These are phyloP conservation scores for Protophormia terraenovae DNA, from an alignment of 2,888 invertebrate species.

Conservation along the genomic window DNA sequence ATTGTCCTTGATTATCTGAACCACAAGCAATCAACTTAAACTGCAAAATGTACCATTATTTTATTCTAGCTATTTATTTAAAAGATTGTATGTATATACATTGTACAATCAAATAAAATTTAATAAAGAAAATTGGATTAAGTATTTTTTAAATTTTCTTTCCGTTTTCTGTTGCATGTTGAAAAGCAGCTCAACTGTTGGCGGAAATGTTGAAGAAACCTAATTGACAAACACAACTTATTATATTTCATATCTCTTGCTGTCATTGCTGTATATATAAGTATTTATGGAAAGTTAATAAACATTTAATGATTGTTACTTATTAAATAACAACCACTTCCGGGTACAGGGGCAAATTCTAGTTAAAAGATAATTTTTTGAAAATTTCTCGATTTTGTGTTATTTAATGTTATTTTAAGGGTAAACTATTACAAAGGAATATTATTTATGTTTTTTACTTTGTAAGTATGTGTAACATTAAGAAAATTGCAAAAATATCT, in stretches of 20 bases:
- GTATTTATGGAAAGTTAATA: not conserved
- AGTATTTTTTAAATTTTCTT: not conserved
- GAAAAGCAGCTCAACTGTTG: not conserved
- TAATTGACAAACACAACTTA: not conserved
- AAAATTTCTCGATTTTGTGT: not conserved
- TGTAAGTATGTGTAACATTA: too few species aligned
- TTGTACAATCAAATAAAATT: slow-evolving; percentile 3
- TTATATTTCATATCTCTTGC: not conserved
- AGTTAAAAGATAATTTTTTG: not conserved
- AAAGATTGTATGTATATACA: too few species aligned
- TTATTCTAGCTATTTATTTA: too few species aligned
- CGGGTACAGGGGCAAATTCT: not conserved
- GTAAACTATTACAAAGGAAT: too few species aligned
- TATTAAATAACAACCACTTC: slow-evolving; percentile 8
- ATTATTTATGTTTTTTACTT: too few species aligned
- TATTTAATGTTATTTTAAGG: not conserved
- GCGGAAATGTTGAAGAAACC: not conserved
- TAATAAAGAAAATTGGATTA: slow-evolving; percentile 6
- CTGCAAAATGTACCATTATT: too few species aligned
- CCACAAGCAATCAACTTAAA: not conserved
- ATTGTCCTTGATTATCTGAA: not conserved
- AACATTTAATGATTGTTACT: slow-evolving; percentile 1
- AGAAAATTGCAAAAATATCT: too few species aligned
- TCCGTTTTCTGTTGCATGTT: not conserved
- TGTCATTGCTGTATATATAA: not conserved